phyloP scores from a whole-genome alignment of 2,888 invertebrate species.

The Tetanocera ferruginea region DNA sequence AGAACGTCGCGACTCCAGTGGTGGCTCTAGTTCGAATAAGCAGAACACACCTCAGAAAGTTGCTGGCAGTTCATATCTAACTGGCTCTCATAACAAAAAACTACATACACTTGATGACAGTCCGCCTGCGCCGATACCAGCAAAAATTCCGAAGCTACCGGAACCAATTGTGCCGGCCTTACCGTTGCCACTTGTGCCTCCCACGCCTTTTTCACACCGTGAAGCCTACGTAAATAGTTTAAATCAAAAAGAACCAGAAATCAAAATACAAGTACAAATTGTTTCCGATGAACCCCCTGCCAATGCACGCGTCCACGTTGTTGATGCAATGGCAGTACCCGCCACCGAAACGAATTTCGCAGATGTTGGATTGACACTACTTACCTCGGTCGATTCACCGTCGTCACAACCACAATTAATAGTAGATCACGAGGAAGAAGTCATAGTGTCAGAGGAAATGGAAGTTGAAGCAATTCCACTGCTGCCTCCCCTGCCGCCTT shows the following conservation, averaged over 20 bases:
- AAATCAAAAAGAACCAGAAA: constrained; percentile 68
- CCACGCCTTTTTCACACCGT: constrained; percentile 58
- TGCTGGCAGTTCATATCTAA: neutral
- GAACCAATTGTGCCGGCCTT: constrained; percentile 53
- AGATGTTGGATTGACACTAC: constrained; percentile 32
- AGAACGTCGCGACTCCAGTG: constrained; percentile 6
- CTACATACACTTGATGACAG: neutral
- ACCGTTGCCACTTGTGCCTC: constrained; percentile 63
- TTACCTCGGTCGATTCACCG: constrained; percentile 41
- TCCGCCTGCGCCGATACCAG: constrained; percentile 38
- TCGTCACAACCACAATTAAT: constrained; percentile 59
- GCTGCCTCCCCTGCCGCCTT: constrained; percentile 50
- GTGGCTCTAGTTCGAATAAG: neutral
- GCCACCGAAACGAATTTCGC: constrained; percentile 17
- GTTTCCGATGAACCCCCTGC: constrained; percentile 62
- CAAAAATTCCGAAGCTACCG: constrained; percentile 52
- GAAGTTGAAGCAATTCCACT: constrained; percentile 50
- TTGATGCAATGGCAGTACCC: neutral
- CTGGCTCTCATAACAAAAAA: constrained; percentile 15
- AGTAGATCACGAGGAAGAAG: constrained; percentile 67
- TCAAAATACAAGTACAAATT: constrained; percentile 68
- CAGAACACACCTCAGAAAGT: neutral
- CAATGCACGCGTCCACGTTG: neutral
- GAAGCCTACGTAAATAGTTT: constrained; percentile 65
- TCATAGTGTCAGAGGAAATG: constrained; percentile 59